Percentiles rank a stretch among this genome's conserved stretches.
Evolutionary conservation across 2,113 vertebrate species (phyloP).

Genomic region (Catharus bicknelli): DNA sequence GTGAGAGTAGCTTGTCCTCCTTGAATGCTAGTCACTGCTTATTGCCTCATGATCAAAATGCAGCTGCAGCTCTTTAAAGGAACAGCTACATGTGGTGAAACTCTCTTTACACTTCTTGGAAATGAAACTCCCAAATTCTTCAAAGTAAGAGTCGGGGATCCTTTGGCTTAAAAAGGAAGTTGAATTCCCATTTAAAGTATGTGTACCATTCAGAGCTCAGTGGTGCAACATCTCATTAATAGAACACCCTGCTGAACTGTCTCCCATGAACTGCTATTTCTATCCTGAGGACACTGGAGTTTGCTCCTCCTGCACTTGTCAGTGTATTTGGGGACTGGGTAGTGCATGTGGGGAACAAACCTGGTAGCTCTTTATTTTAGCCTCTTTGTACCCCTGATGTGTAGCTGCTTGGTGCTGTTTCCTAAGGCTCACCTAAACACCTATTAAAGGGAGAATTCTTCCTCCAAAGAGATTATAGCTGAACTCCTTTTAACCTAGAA

Average conservation of each 20-base stretch:
- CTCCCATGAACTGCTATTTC: neutral
- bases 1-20: neutral
- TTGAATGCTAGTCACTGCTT: neutral
- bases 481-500: neutral
- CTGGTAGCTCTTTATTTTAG: neutral
- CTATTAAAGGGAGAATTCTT: neutral
- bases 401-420: neutral
- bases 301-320: neutral
- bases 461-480: neutral
- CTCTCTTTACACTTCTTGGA: constrained; percentile 1
- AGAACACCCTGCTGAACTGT: neutral
- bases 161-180: constrained; percentile 18
- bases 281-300: neutral
- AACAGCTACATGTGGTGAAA: constrained; percentile 6
- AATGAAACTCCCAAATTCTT: constrained; percentile 42
- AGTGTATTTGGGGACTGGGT: neutral
- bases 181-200: constrained; percentile 26
- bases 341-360: neutral
- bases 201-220: neutral
- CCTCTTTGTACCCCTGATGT: neutral
- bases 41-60: constrained; percentile 27
- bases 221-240: constrained; percentile 10
- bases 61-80: constrained; percentile 31
- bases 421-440: neutral
- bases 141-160: constrained; percentile 21